Evolutionary conservation across 37 sponge, comb jelly and placozoan species (phyloP), one percentile per base, ranked within the genome.

Genomic region (Bolinopsis microptera): DNA sequence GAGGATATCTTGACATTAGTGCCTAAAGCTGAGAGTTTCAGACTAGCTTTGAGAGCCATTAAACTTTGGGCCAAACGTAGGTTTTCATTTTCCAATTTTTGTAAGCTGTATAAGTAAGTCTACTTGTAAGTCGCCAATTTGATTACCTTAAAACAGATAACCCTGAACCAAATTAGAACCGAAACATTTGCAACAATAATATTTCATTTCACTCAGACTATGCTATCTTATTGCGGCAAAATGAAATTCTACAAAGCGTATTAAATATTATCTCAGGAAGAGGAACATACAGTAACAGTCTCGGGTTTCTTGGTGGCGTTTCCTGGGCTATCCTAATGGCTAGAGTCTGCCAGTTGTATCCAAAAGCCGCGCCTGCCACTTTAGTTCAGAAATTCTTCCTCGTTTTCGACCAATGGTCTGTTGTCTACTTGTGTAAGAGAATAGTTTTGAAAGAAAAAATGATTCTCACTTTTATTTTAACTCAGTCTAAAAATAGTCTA

Each of bases 281-380:
- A 48, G 99, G 98, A 8, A 93, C 96, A 16, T 99, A 99, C 74
- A 96, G 96, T 61, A 99, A 99, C 94, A 96, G 95, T 32, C 94
- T 99, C 83, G 99, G 99, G 0, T 99, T 96, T 76, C 93, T 99
- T 31, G 99, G 99, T 0, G 99, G 99, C 21, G 99, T 99, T 69
- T 99, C 99, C 16, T 99, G 99, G 99, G 98, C 99, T 28, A 99
- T 99, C 95, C 94, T 99, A 35, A 98, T 99, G 76, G 99, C 99
- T 26, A 83, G 99, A 26, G 97, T 95, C 13, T 99, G 98, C 38
- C 99, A 99, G 75, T 95, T 99, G 33, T 99, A 99, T 41, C 99
- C 99, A 61, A 97, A 96, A 93, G 99, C 99, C 5, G 96, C 94
- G 33, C 96, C 99, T 35, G 94, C 96, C 18, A 97, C 96, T 21